phyloP scores from a whole-genome alignment of 2,797 vertebrate species.

The Hypotaenidia philippensis region DNA sequence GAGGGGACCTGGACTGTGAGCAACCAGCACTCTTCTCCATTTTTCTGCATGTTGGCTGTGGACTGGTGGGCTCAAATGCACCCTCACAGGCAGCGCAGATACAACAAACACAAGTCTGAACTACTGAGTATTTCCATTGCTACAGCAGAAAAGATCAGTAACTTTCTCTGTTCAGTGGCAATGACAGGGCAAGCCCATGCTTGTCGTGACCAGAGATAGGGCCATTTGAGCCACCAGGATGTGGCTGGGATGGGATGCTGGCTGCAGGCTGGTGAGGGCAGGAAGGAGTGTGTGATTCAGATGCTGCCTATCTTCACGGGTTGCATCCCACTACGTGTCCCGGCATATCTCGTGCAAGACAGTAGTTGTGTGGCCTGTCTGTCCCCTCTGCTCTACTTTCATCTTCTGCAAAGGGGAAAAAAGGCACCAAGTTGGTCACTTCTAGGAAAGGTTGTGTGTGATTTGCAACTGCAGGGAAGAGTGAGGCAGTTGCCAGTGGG shows the following conservation, averaged over 20 bases:
- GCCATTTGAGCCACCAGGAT: background rate
- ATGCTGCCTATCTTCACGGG: background rate
- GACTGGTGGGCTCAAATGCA: background rate
- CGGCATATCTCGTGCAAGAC: accelerated
- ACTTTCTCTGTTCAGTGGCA: background rate
- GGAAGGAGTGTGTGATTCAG: background rate
- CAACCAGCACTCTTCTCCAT: background rate
- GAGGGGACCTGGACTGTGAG: background rate
- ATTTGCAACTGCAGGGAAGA: background rate
- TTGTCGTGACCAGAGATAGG: background rate
- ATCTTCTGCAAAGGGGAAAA: background rate
- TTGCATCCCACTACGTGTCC: background rate
- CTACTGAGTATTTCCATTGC: background rate
- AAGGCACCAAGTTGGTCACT: accelerated
- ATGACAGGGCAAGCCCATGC: background rate
- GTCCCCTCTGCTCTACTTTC: background rate
- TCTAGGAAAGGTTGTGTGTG: background rate
- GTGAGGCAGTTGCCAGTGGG: background rate
- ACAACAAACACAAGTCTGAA: background rate
- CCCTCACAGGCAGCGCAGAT: background rate
- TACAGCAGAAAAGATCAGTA: background rate
- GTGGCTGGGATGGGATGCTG: background rate
- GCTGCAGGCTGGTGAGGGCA: background rate
- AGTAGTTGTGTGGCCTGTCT: accelerated
- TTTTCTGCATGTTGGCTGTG: background rate